These are phyloP conservation scores for Pempheris klunzingeri DNA, from an alignment of 2,797 vertebrate species.

Conservation along the genomic window DNA sequence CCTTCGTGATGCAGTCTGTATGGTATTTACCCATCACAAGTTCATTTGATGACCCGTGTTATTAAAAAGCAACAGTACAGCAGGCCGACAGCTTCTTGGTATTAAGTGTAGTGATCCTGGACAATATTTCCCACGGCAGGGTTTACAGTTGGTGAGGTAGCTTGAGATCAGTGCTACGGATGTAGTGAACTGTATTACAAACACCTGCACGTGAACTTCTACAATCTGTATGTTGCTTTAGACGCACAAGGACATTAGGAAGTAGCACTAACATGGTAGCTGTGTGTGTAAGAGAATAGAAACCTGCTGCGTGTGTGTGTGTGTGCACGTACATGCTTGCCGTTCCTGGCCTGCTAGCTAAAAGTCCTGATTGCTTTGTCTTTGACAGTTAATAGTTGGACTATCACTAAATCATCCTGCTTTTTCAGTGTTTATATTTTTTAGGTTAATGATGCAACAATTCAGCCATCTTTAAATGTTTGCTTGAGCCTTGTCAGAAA, in stretches of 20 bases:
- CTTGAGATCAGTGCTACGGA: not conserved
- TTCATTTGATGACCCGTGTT: not conserved
- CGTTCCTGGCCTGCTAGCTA: constrained; percentile 14
- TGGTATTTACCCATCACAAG: not conserved
- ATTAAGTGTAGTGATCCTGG: not conserved
- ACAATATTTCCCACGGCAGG: not conserved
- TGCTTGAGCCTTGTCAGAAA: constrained; percentile 31
- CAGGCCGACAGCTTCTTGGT: not conserved
- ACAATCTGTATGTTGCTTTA: constrained; percentile 1
- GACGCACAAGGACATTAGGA: constrained; percentile 2
- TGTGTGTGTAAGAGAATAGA: constrained; percentile 16
- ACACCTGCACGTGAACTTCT: not conserved
- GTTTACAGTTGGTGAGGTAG: not conserved
- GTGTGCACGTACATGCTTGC: constrained; percentile 6
- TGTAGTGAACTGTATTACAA: not conserved
- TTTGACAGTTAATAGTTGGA: constrained; percentile 18
- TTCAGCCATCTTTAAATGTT: not conserved
- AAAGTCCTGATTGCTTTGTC: constrained; percentile 28
- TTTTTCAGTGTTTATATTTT: constrained; percentile 1
- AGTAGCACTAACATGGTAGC: constrained; percentile 28
- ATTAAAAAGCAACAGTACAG: not conserved
- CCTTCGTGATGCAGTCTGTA: not conserved
- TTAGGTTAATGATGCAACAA: constrained; percentile 19
- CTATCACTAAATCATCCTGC: constrained; percentile 12
- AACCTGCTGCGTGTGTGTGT: constrained; percentile 26